These are phyloP conservation scores for Regulus satrapa DNA, from an alignment of 2,113 vertebrate genomes.

Conservation along the genomic window DNA sequence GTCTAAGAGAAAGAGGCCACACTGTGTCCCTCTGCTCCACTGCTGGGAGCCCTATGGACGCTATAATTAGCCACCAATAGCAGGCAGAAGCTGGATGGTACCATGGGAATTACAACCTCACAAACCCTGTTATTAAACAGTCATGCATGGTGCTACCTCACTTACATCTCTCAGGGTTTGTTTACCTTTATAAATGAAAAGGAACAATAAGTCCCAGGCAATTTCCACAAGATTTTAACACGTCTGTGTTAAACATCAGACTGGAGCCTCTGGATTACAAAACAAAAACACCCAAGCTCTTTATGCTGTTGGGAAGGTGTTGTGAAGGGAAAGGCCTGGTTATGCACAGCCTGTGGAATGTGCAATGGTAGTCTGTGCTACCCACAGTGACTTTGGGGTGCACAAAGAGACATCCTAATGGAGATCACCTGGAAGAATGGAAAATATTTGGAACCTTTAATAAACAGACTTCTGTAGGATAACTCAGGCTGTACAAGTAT, in stretches of 20 bases:
- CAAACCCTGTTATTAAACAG: not conserved
- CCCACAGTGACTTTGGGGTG: not conserved
- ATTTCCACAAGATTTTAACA: not conserved
- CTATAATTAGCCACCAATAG: conserved; percentile 24
- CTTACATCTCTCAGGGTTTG: not conserved
- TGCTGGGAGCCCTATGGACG: not conserved
- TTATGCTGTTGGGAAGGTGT: not conserved
- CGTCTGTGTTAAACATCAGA: not conserved
- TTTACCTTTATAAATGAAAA: not conserved
- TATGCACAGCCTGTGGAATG: not conserved
- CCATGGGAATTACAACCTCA: conserved; percentile 1
- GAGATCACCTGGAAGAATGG: not conserved
- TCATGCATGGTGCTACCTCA: not conserved
- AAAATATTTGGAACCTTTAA: not conserved
- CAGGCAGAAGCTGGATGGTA: not conserved
- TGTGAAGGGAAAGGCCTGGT: not conserved
- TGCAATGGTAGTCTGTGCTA: not conserved
- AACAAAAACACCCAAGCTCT: not conserved
- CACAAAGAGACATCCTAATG: not conserved
- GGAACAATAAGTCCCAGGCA: not conserved
- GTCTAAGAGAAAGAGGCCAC: not conserved
- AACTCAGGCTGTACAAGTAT: not conserved
- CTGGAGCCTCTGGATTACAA: not conserved
- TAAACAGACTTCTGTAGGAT: not conserved
- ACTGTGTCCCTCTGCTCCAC: not conserved